phyloP scores from a whole-genome alignment of 2,888 invertebrate species.

The Pyrochroa serraticornis region DNA sequence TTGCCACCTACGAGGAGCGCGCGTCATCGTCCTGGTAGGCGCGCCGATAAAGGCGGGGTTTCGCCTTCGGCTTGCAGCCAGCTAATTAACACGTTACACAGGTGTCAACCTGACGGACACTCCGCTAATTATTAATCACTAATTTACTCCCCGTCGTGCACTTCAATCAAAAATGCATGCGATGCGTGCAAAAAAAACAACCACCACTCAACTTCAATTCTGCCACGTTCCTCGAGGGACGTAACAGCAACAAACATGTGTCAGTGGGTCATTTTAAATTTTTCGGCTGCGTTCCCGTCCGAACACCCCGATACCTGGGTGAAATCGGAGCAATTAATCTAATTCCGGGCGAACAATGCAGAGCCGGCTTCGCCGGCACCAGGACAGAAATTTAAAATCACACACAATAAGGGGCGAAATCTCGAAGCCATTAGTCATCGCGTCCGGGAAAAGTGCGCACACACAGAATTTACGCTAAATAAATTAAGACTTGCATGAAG shows the following conservation, averaged over 20 bases:
- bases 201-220: neutral
- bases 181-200: slow-evolving; percentile 1
- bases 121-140: slow-evolving; percentile 35
- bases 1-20: slow-evolving; percentile 36
- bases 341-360: slow-evolving; percentile 32
- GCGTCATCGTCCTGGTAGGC: slow-evolving; percentile 35
- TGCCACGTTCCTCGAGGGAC: neutral
- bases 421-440: slow-evolving; percentile 33
- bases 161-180: slow-evolving; percentile 28
- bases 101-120: slow-evolving; percentile 48
- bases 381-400: slow-evolving; percentile 44
- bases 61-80: slow-evolving; percentile 31
- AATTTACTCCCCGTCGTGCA: slow-evolving; percentile 32
- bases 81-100: slow-evolving; percentile 49
- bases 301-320: neutral
- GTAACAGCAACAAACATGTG: no score
- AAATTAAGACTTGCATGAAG: slow-evolving; percentile 57
- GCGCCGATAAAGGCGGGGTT: slow-evolving; percentile 32
- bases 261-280: neutral
- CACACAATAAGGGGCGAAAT: slow-evolving; percentile 42
- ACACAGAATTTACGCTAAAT: slow-evolving; percentile 53
- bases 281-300: neutral
- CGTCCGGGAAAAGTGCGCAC: slow-evolving; percentile 46
- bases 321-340: slow-evolving; percentile 7
- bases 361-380: slow-evolving; percentile 20